phyloP scores from a whole-genome alignment of 2,888 invertebrate species.

The Pecten maximus region DNA sequence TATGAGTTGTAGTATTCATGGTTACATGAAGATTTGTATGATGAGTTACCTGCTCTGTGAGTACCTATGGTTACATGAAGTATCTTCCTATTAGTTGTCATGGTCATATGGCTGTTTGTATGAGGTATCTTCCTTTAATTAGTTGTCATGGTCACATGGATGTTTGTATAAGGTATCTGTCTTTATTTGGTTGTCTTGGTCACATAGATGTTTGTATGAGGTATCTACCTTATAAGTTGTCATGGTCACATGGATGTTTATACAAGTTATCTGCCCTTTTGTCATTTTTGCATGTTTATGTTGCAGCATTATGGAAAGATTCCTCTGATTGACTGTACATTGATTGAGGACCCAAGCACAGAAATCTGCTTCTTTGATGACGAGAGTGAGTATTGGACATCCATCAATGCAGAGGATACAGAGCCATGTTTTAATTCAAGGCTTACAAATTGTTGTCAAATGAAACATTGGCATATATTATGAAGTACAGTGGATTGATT shows the following conservation, averaged over 20 bases:
- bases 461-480: too few species aligned
- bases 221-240: neutral
- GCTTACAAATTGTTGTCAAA: too few species aligned
- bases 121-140: neutral
- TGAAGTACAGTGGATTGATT: too few species aligned
- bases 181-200: neutral
- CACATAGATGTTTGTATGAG: neutral
- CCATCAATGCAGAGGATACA: too few species aligned
- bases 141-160: neutral
- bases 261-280: neutral
- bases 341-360: constrained; percentile 91
- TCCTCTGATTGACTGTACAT: constrained; percentile 91
- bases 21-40: neutral
- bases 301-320: constrained; percentile 88
- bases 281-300: constrained; percentile 30
- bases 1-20: neutral
- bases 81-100: neutral
- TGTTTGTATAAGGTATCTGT: neutral
- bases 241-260: neutral
- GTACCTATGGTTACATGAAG: neutral
- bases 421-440: too few species aligned
- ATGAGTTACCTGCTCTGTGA: neutral
- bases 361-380: constrained; percentile 80
- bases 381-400: constrained; percentile 75
- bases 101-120: neutral